phyloP scores from a whole-genome alignment of 2,888 invertebrate genomes.

The Lottia gigantea region DNA sequence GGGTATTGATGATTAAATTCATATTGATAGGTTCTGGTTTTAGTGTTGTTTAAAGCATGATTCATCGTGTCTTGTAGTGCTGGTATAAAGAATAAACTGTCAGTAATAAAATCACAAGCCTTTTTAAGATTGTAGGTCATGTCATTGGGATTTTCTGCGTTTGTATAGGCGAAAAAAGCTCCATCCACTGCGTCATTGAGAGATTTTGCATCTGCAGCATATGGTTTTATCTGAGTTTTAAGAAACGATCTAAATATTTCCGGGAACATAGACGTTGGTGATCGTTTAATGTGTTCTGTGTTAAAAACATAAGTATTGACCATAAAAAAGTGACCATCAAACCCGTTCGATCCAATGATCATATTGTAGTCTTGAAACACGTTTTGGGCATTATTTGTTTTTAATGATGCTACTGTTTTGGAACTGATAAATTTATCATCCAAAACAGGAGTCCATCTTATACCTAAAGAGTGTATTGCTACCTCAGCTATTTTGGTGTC shows the following conservation, averaged over 20 bases:
- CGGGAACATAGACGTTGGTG: background rate
- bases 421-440: background rate
- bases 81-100: background rate
- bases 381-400: background rate
- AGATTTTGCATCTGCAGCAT: background rate
- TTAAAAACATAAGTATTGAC: background rate
- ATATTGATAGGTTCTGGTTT: background rate
- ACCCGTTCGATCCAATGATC: conserved; percentile 1
- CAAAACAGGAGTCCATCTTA: background rate
- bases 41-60: background rate
- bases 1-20: background rate
- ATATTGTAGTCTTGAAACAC: background rate
- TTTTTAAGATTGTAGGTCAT: background rate
- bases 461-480: background rate
- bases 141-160: conserved; percentile 3
- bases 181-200: background rate
- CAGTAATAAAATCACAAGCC: background rate
- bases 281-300: background rate
- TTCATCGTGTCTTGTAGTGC: background rate
- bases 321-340: background rate
- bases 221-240: background rate
- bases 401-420: background rate
- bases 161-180: background rate
- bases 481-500: background rate
- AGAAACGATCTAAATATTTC: background rate